Percentiles rank a stretch among this genome's conserved stretches.
Conservation (phyloP, 2,888 invertebrate genomes). For the Fissipunctia ypsillon region DNA sequence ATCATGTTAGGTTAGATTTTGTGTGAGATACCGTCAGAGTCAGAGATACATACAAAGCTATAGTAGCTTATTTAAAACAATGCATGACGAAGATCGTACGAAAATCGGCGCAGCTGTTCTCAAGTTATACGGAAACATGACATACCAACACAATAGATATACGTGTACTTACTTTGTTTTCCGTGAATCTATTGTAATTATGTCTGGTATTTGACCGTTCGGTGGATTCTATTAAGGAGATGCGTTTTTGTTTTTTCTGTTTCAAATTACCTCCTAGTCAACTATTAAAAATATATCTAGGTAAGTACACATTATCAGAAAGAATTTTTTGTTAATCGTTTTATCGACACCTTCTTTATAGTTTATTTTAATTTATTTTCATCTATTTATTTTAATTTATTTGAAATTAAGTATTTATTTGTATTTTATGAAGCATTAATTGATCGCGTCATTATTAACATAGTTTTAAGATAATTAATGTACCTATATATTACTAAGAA, state of each 20-base stretch:
- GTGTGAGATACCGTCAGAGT: conserved; percentile 33
- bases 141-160: conserved; percentile 51
- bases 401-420: too few species aligned
- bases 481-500: too few species aligned
- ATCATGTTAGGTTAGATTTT: conserved; percentile 51
- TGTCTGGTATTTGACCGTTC: conserved; percentile 1
- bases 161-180: conserved; percentile 24
- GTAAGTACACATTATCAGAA: too few species aligned
- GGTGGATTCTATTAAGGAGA: too few species aligned
- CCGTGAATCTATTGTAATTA: conserved; percentile 55
- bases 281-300: too few species aligned
- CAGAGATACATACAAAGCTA: conserved; percentile 18
- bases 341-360: background rate
- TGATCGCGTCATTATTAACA: too few species aligned
- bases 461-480: too few species aligned
- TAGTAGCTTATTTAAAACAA: conserved; percentile 51
- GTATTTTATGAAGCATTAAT: too few species aligned
- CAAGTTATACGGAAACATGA: conserved; percentile 59
- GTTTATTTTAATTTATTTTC: too few species aligned
- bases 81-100: conserved; percentile 34
- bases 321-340: too few species aligned
- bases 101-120: conserved; percentile 43
- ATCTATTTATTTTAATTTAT: too few species aligned
- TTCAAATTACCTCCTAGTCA: background rate
- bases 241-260: background rate